Evolutionary conservation across 2,888 invertebrate species (phyloP), one percentile per base, ranked within the genome.

Genomic region (Gasteruption jaculator): DNA sequence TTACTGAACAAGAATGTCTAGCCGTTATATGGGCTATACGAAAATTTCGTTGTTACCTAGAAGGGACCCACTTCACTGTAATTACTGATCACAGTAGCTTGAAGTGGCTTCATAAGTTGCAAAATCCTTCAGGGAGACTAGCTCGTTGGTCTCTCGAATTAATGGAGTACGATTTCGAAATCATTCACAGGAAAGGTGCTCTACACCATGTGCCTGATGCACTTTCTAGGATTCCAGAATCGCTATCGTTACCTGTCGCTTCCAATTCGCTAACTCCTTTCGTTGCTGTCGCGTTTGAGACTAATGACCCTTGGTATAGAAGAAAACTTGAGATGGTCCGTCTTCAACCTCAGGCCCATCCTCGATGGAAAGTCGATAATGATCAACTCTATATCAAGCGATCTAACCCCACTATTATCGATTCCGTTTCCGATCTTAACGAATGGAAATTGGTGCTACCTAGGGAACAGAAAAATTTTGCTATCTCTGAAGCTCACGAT

Each of bases 41-140:
- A 26, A 49, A 47, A 18, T 51, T 49, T 21, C 19, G 52, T 2
- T 38, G 46, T 3, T 56, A 56, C 27, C 14, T 57, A 1, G 53
- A 52, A 24, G 52, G 50, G 0, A 24, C 37, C 4, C 30, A 41
- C 2, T 56, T 53, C 27, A 52, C 45, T 1, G 45, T 53, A 5
- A 40, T 46, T 7, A 54, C 54, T 2, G 53, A 57, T 27, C 50
- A 52, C 5, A 26, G 37, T 5, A 49, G 48, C 19, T 31, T 57
- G 4, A 32, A 37, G 1, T 58, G 54, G 58, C 37, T 56, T 1
- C 34, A 40, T 6, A 48, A 36, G 11, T 32, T 54, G 2, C 41
- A 46, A 26, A 43, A 56, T 22, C 52, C 56, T 2, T 39, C 26
- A 1, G 53, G 52, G 7, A 29, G 50, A 4, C 26, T 52, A 8